A percentile compares a stretch with the other conserved stretches of the same genome.
These are phyloP conservation scores for Sinosuthora webbiana DNA, from an alignment of 2,113 vertebrate genomes.

Conservation along the genomic window DNA sequence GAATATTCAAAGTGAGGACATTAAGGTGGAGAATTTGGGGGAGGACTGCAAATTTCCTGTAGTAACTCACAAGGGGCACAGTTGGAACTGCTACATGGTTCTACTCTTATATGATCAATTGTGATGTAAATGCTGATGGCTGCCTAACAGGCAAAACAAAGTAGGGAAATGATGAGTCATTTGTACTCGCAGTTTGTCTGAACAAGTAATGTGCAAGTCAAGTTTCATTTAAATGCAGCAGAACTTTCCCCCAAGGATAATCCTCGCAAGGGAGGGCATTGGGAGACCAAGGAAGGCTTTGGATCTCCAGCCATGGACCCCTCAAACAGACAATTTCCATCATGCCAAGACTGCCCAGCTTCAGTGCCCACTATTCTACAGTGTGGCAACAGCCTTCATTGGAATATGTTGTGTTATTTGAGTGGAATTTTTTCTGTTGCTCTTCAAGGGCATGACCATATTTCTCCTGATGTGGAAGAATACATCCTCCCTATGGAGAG, in stretches of 20 bases:
- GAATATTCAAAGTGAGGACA: neutral
- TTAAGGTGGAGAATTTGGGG: neutral
- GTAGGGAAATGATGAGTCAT: slow-evolving; percentile 70
- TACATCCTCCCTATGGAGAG: neutral
- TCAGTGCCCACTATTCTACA: neutral
- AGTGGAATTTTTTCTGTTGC: neutral
- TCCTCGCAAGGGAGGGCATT: slow-evolving; percentile 16
- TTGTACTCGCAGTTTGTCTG: slow-evolving; percentile 54
- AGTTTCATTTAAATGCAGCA: slow-evolving; percentile 54
- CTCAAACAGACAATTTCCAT: neutral
- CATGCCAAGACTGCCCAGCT: neutral
- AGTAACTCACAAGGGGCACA: slow-evolving; percentile 22
- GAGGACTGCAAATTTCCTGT: neutral
- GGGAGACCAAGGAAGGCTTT: neutral
- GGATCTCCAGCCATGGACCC: neutral
- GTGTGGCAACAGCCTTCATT: neutral
- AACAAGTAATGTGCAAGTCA: slow-evolving; percentile 66
- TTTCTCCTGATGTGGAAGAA: neutral
- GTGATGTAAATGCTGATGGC: slow-evolving; percentile 69
- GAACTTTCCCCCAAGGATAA: slow-evolving; percentile 4
- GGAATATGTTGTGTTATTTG: neutral
- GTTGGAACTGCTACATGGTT: slow-evolving; percentile 21
- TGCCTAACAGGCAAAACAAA: slow-evolving; percentile 69
- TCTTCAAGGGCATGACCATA: neutral
- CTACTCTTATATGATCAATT: slow-evolving; percentile 64